Percentiles rank a stretch among this genome's conserved stretches.
phyloP scores from a whole-genome alignment of 1,140 invertebrate genomes.

The Macrosteles quadrilineatus region DNA sequence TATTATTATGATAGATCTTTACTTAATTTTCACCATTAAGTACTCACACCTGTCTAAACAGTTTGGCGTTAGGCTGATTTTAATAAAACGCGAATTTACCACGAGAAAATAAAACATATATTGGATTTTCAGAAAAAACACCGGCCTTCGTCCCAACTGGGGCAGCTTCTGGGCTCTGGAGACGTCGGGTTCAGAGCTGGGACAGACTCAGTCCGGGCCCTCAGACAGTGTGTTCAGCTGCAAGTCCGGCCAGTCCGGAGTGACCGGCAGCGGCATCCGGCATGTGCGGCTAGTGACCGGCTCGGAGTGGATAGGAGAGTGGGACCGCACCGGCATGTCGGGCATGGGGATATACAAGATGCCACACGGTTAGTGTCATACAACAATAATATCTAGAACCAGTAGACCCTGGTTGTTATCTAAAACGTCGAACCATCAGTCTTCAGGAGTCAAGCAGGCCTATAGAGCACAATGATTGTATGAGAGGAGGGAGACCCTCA shows the following conservation, averaged over 20 bases:
- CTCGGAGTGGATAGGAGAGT: not conserved
- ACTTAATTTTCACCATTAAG: no score
- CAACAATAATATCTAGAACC: no score
- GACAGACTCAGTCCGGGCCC: not conserved
- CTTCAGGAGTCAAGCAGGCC: no score
- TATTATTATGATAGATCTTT: no score
- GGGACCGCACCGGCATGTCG: not conserved
- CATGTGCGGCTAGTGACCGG: not conserved
- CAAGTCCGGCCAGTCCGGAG: not conserved
- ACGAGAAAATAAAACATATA: no score
- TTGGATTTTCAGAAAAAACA: conserved; percentile 7
- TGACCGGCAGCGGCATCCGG: not conserved
- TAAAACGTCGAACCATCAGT: no score
- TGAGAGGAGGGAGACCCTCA: no score
- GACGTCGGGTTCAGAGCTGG: not conserved
- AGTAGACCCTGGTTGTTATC: no score
- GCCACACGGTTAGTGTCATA: conserved; percentile 1
- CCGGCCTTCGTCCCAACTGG: not conserved
- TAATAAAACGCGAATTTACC: no score
- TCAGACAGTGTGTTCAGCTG: not conserved
- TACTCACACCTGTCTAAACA: no score
- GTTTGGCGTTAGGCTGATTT: no score
- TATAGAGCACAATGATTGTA: no score
- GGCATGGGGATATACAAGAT: conserved; percentile 4
- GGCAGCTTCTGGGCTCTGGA: not conserved